Percentiles rank a stretch among this genome's conserved stretches.
Evolutionary conservation across 2,113 vertebrate species (phyloP).

Genomic region (Poeciliopsis prolifica): DNA sequence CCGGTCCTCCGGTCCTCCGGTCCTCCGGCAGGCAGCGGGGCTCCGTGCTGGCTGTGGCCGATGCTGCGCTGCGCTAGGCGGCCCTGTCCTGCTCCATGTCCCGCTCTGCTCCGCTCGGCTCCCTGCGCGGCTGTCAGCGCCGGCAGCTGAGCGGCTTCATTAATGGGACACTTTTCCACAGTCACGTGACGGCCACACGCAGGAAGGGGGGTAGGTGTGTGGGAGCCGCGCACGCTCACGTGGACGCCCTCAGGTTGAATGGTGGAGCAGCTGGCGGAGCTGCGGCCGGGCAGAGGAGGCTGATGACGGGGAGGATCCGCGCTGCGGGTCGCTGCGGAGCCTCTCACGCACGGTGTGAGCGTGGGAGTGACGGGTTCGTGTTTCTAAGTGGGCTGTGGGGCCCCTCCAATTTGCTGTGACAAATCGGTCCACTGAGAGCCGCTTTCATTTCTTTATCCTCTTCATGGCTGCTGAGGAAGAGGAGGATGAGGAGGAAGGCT

Average conservation of each 20-base stretch:
- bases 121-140: slow-evolving; percentile 85
- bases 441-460: background rate
- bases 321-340: background rate
- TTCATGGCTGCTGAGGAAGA: background rate
- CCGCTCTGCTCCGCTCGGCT: slow-evolving; percentile 84
- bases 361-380: slow-evolving; percentile 14
- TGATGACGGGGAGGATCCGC: slow-evolving; percentile 7
- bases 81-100: slow-evolving; percentile 66
- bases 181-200: slow-evolving; percentile 87
- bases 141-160: slow-evolving; percentile 93
- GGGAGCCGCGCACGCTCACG: slow-evolving; percentile 76
- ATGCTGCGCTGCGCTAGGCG: slow-evolving; percentile 79
- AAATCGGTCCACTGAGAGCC: background rate
- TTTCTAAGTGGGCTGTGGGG: background rate
- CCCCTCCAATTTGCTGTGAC: background rate
- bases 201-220: slow-evolving; percentile 69
- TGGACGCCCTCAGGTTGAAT: slow-evolving; percentile 74
- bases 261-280: slow-evolving; percentile 79
- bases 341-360: slow-evolving; percentile 7
- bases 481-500: background rate
- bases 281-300: slow-evolving; percentile 60
- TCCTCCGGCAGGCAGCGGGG: slow-evolving; percentile 49
- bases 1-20: too few relatives aligned
- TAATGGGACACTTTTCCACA: slow-evolving; percentile 91
- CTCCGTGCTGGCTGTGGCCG: slow-evolving; percentile 63